phyloP scores from a whole-genome alignment of 2,113 vertebrate genomes.

The Istiophorus platypterus region DNA sequence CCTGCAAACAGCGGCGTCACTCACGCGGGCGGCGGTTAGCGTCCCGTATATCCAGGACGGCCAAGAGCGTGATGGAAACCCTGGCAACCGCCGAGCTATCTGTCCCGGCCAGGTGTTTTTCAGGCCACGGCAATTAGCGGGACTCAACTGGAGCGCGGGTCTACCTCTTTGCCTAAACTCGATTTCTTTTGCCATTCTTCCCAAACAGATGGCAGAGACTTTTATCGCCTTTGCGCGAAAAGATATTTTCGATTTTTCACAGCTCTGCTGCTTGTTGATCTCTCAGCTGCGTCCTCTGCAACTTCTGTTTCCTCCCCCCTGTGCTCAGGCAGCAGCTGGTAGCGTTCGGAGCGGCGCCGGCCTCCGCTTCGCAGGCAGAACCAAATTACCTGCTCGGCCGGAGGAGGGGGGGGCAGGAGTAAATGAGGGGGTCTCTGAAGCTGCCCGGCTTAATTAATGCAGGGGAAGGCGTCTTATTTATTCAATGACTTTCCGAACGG shows the following conservation, averaged over 20 bases:
- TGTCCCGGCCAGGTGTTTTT: conserved; percentile 55
- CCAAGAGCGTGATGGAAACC: conserved; percentile 61
- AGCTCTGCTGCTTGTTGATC: conserved; percentile 38
- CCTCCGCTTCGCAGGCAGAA: conserved; percentile 48
- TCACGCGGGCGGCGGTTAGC: conserved; percentile 45
- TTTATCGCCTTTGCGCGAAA: conserved; percentile 25
- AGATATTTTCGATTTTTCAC: conserved; percentile 44
- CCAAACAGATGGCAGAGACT: conserved; percentile 41
- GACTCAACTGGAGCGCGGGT: conserved; percentile 30
- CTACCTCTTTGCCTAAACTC: conserved; percentile 14
- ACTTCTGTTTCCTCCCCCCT: conserved; percentile 50
- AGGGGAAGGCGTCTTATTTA: not conserved
- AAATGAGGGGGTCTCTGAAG: conserved; percentile 32
- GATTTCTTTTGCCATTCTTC: conserved; percentile 13
- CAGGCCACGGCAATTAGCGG: conserved; percentile 62
- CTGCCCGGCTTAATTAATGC: conserved; percentile 20
- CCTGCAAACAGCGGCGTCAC: conserved; percentile 38
- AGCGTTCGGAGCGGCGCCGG: conserved; percentile 56
- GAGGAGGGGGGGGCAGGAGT: conserved; percentile 33
- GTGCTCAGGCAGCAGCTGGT: conserved; percentile 60
- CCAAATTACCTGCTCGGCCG: conserved; percentile 59
- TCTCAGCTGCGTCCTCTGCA: conserved; percentile 54
- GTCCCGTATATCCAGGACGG: conserved; percentile 44
- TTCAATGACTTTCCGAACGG: not conserved
- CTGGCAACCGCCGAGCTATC: conserved; percentile 53